Evolutionary conservation across 2,797 vertebrate genomes (phyloP), one percentile per base, ranked within the genome.

Genomic region (Pangasius macronema): DNA sequence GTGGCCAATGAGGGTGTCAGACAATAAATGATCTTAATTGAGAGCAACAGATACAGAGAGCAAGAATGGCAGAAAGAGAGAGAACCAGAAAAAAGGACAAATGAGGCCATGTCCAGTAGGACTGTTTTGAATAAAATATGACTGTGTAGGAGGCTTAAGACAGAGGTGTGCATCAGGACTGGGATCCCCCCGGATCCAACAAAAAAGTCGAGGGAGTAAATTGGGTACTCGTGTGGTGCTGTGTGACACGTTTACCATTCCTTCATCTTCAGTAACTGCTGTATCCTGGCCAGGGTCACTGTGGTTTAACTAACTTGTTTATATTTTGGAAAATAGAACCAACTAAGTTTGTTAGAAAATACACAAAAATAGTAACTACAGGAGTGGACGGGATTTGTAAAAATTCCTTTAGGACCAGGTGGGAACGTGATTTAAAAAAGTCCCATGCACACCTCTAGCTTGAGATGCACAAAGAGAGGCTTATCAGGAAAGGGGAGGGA

Each of bases 21-120:
- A 97, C 83, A 99, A 94, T 90, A 99, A 96, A 95, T 97, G 97
- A 95, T 97, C 98, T 99, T 93, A 61, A 86, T 70, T 88, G 27
- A 86, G 42, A 89, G 84, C 86, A 70, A 91, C 30, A 88, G 55
- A 84, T 90, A 92, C 84, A 90, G 89, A 92, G 89, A 92, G n/a
- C 18, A 80, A 51, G 27, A 90, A 61, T 88, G 65, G 87, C n/a
- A 91, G 61, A 87, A 70, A 84, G 16, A 57, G 46, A 83, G 46
- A 83, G 36, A 85, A 51, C 42, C 49, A 63, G 86, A 42, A 30
- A 63, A 85, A 86, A 22, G 87, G 87, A 89, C 86, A 72, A 57
- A 87, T 73, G 57, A 83, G 73, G 46, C 27, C 55, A 83, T 63
- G 63, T 18, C 20, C 10, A 42, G 46, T 18, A 67, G n/a, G 10